phyloP scores from a whole-genome alignment of 2,888 invertebrate genomes.

The Arenicola marina region DNA sequence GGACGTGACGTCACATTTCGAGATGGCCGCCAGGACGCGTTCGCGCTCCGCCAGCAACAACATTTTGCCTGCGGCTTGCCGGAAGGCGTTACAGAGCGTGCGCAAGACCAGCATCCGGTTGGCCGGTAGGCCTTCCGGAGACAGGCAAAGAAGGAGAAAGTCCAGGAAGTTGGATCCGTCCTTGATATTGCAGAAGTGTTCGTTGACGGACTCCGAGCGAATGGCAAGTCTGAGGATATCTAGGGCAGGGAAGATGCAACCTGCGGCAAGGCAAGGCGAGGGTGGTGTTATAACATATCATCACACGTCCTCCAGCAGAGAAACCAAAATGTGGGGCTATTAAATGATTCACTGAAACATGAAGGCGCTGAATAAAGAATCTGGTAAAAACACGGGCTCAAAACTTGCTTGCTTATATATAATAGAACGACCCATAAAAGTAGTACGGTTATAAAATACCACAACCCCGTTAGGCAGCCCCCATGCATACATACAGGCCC shows the following conservation, averaged over 20 bases:
- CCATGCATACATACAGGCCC: no score
- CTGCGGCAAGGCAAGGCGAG: slow-evolving; percentile 56
- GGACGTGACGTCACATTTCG: slow-evolving; percentile 39
- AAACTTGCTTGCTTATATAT: no score
- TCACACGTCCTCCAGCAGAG: background rate
- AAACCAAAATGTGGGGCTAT: background rate
- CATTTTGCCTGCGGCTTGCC: slow-evolving; percentile 64
- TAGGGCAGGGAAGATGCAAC: slow-evolving; percentile 84
- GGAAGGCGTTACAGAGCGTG: slow-evolving; percentile 79
- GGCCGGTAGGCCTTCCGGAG: slow-evolving; percentile 36
- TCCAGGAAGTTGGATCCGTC: slow-evolving; percentile 58
- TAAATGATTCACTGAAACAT: no score
- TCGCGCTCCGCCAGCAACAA: slow-evolving; percentile 43
- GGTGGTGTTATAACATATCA: background rate
- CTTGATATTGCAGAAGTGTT: slow-evolving; percentile 62
- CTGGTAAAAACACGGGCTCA: no score
- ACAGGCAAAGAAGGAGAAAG: slow-evolving; percentile 60
- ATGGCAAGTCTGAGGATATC: slow-evolving; percentile 85
- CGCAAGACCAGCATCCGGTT: slow-evolving; percentile 64
- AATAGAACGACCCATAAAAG: no score
- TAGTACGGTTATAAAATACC: no score
- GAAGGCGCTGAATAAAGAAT: no score
- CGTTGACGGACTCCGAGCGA: slow-evolving; percentile 71
- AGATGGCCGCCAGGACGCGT: slow-evolving; percentile 39
- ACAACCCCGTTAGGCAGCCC: no score